Base-by-base conservation (phyloP, 2,888 invertebrate genomes). In the Smittia aterrima region DNA sequence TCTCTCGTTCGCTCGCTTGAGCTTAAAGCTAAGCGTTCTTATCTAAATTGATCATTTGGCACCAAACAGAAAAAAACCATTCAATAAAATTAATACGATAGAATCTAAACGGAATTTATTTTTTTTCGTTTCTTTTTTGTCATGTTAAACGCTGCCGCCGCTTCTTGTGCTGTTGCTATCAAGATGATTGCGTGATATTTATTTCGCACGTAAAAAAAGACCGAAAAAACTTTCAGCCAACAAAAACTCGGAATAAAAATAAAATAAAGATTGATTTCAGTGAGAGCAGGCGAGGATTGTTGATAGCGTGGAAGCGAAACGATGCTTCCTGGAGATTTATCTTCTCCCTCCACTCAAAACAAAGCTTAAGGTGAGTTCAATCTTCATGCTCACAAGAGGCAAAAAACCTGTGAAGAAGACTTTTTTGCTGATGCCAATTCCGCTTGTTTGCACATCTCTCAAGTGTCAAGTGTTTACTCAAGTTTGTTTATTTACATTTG, bases 41-140 rank as follows among this genome's bases (percentile, higher is more conserved):
- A 67, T 67, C 67, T 67, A 67, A 67, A 67, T 67, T 67, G 67
- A 67, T 67, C 67, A 25, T 67, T 67, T 67, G 41, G 67, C 67
- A 67, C 67, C 67, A 67, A 47, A 47, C 11, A 47, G 11, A 11
- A 47, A 47, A 47, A 47, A 47, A 16, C 47, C 16, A 47, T 47
- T 47, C 47, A 47, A 47, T 47, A 47, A 32, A 32, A 32, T 6
- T 32, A 47, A 47, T 47, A 11, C 47, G 47, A 47, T 47, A 16
- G 16, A 47, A 47, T 47, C 47, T 47, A 11, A 47, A 16, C 47
- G 11, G 11, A 47, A 47, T 47, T 11, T 47, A 47, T 47, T 47
- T 47, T 47, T 38, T 38, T 38, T 9, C 9, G 38, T 38, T 4
- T 2, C 11, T 47, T 47, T 47, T 47, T 47, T 47, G 47, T 16